Evolutionary conservation across 2,113 vertebrate genomes (phyloP), one percentile per base, ranked within the genome.

Genomic region (Chlorodrepanis virens): DNA sequence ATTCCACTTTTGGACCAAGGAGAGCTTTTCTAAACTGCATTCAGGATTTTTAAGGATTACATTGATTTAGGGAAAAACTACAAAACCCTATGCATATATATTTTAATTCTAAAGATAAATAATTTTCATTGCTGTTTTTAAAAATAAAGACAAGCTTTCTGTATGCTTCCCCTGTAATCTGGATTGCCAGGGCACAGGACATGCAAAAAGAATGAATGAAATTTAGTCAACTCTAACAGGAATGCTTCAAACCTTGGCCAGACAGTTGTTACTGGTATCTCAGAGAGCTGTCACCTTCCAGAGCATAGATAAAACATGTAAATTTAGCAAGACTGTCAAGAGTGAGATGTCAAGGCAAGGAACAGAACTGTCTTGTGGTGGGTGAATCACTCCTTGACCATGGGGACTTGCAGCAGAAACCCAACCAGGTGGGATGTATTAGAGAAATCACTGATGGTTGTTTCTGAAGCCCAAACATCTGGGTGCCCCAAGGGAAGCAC

Each of bases 51-150:
- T 7, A 78, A 74, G 23, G 18, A 74, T 70, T 61, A 64, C 9
- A 14, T 18, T 44, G 11, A 54, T 67, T 65, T 15, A 14, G 13
- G 11, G 4, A 14, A 7, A n/a, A 23, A 19, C 5, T 1, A 12
- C 4, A 3, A 19, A 54, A n/a, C 11, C 9, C 22, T 50, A 5
- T 42, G 11, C 4, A 8, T 12, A 6, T 5, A 6, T 16, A 31
- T 71, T 44, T 78, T n/a, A 57, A n/a, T 74, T 53, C 6, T 59
- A 14, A 75, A 50, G 13, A 24, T 1, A 47, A 74, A 23, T 8
- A 1, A 22, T 24, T 37, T 70, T 67, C 1, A n/a, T 31, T 25
- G 15, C 2, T 45, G 13, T 8, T 31, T 28, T 76, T 76, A 54
- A 49, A 39, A 71, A 5, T 14, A 54, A 37, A 10, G 10, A 13